Evolutionary conservation across 1,140 invertebrate species (phyloP).

Genomic region (Diuraphis noxia): DNA sequence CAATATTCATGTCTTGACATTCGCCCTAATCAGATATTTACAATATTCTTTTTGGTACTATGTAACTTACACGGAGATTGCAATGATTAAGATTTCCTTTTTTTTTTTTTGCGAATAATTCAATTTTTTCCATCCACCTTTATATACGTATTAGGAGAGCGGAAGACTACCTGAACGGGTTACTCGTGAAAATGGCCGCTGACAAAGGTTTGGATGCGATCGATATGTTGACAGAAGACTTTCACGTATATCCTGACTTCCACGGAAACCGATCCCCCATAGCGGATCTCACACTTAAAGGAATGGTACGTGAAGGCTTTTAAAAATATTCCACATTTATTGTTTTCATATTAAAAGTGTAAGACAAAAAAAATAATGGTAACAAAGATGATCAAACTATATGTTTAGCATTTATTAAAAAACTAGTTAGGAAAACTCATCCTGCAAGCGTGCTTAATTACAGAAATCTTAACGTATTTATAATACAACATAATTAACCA

Average conservation of each 20-base stretch:
- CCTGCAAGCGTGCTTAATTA: too few relatives aligned
- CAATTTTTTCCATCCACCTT: background rate
- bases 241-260: constrained; percentile 93
- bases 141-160: constrained; percentile 60
- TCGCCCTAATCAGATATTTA: too few relatives aligned
- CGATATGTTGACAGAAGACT: constrained; percentile 69
- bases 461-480: too few relatives aligned
- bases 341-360: background rate
- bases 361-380: background rate
- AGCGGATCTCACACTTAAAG: constrained; percentile 80
- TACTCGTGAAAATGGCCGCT: constrained; percentile 66
- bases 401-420: too few relatives aligned
- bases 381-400: too few relatives aligned
- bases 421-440: too few relatives aligned
- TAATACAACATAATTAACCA: too few relatives aligned
- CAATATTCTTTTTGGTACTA: too few relatives aligned
- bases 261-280: constrained; percentile 94
- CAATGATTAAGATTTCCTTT: too few relatives aligned
- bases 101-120: background rate
- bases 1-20: too few relatives aligned
- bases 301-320: constrained; percentile 68
- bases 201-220: constrained; percentile 64
- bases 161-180: constrained; percentile 65
- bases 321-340: background rate
- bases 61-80: too few relatives aligned